Base-by-base conservation (phyloP, 2,113 vertebrate species). In the Elaphurus davidianus region DNA sequence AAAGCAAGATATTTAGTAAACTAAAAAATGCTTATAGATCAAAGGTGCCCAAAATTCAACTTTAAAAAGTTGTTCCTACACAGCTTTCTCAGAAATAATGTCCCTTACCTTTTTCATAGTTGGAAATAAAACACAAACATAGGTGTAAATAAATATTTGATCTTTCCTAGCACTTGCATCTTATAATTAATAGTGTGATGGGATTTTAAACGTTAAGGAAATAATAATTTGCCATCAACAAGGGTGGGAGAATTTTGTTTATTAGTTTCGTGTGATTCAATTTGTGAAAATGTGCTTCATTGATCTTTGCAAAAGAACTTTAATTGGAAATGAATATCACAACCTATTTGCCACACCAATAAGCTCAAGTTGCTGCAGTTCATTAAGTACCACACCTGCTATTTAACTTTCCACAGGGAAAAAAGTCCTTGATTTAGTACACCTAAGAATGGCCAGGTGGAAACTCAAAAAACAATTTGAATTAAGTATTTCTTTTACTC, bases 311-410 rank as follows among this genome's bases (percentile, higher is more conserved):
- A 98, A 98, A 99, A 98, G 98, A 98, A 99, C 98, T 99, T 99
- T 99, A 99, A 99, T 99, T 99, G 99, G 98, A 99, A 99, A 99
- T 98, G 98, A 99, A 98, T 99, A 99, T 99, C 98, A 98, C 98
- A 98, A 99, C 99, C 98, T 98, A 99, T 99, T 99, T 99, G 98
- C 98, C 98, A 99, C 98, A 98, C 98, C 98, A 98, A 98, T 98
- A 98, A 99, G 96, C 97, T 92, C 97, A 97, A 98, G 74, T 98
- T 98, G 97, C 98, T 99, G 94, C 98, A 98, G 97, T 98, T 99
- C 98, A 99, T 99, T 99, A 99, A 98, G 98, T 95, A 96, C 96
- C 98, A 99, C 99, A 99, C 99, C 99, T 99, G 99, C 98, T 98
- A 98, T 97, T 99, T 99, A 98, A 99, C 98, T 98, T 99, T 96